Conservation (phyloP, 2,113 vertebrate species). For the Microtus pennsylvanicus region DNA sequence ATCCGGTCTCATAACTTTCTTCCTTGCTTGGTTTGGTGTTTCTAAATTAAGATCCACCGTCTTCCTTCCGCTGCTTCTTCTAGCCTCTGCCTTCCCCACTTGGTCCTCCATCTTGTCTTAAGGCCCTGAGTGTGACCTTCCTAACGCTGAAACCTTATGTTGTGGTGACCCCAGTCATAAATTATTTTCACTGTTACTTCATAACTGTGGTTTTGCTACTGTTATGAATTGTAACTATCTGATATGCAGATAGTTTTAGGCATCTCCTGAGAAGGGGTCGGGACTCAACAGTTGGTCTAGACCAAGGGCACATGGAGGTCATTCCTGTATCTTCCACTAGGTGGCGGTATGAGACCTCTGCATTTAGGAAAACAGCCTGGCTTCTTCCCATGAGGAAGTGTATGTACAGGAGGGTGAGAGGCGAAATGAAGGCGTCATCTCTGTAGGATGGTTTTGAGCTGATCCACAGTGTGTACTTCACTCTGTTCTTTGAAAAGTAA, state of each 20-base stretch:
- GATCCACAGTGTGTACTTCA: background rate
- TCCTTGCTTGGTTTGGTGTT: background rate
- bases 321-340: slow-evolving; percentile 71
- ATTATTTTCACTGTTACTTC: background rate
- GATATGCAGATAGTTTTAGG: background rate
- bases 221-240: background rate
- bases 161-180: background rate
- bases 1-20: background rate
- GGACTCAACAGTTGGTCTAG: background rate
- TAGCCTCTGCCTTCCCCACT: background rate
- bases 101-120: background rate
- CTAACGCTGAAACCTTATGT: background rate
- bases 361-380: accelerated
- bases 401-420: background rate
- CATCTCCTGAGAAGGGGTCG: background rate
- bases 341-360: slow-evolving; percentile 78
- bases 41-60: background rate
- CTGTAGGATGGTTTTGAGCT: background rate
- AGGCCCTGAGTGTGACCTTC: background rate
- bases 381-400: background rate
- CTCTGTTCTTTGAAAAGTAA: background rate
- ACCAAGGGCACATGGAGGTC: background rate
- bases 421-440: background rate
- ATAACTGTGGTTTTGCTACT: background rate
- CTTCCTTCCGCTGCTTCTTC: too few species aligned